These are phyloP conservation scores for Onychostruthus taczanowskii DNA, from an alignment of 2,113 vertebrate species.

Conservation along the genomic window DNA sequence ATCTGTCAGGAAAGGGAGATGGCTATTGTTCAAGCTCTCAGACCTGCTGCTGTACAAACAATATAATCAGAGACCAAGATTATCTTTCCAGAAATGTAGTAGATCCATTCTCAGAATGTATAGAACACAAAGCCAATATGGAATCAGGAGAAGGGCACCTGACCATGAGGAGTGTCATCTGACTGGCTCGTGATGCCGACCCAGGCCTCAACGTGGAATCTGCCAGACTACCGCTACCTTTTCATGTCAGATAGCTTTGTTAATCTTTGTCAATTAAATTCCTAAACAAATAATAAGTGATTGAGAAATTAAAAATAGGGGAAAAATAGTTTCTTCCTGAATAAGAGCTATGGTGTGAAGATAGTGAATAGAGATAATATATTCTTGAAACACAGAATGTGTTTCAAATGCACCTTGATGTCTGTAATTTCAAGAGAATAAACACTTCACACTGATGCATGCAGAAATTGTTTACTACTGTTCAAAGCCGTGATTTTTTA, in stretches of 20 bases:
- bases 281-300: neutral
- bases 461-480: constrained; percentile 11
- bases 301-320: neutral
- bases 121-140: neutral
- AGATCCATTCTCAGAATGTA: neutral
- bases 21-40: neutral
- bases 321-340: neutral
- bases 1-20: neutral
- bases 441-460: neutral
- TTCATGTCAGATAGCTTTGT: neutral
- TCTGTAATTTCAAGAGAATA: neutral
- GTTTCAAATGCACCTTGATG: constrained; percentile 12
- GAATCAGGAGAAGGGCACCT: neutral
- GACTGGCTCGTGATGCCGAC: neutral
- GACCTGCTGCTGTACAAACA: neutral
- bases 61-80: neutral
- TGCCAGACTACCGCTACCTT: neutral
- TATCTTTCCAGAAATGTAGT: neutral
- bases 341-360: neutral
- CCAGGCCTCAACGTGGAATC: neutral
- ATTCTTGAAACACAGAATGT: neutral
- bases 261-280: neutral
- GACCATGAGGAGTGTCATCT: neutral
- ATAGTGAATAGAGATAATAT: neutral
- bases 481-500: neutral